These are phyloP conservation scores for Tor tambroides DNA, from an alignment of 2,113 vertebrate species.

Conservation along the genomic window DNA sequence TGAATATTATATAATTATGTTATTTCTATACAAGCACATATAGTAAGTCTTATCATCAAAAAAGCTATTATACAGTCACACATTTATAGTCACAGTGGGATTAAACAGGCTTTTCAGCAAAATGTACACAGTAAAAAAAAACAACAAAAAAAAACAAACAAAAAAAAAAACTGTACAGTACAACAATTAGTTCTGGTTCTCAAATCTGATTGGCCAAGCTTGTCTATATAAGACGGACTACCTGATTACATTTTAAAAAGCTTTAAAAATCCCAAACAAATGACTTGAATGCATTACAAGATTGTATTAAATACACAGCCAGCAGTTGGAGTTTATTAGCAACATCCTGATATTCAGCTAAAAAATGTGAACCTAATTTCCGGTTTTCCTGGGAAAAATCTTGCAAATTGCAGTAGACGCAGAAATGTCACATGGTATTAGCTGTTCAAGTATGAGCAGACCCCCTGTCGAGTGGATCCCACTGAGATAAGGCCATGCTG, in stretches of 20 bases:
- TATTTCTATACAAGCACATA: not conserved
- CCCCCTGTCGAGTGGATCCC: not conserved
- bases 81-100: not conserved
- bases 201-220: not conserved
- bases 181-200: not conserved
- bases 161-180: too few species aligned
- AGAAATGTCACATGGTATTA: not conserved
- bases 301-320: slow-evolving; percentile 15
- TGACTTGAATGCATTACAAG: not conserved
- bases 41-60: not conserved
- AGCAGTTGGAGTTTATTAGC: slow-evolving; percentile 19
- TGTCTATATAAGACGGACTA: not conserved
- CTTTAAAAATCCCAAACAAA: not conserved
- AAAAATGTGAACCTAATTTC: slow-evolving; percentile 13
- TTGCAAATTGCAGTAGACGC: not conserved
- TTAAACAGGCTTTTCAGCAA: not conserved
- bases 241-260: not conserved
- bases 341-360: slow-evolving; percentile 23
- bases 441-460: not conserved
- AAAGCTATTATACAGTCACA: not conserved
- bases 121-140: not conserved
- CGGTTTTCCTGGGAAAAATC: not conserved
- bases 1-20: not conserved
- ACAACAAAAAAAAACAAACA: too few species aligned
- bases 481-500: slow-evolving; percentile 12